A percentile compares a stretch with the other conserved stretches of the same genome.
Evolutionary conservation across 2,113 vertebrate species (phyloP).

Genomic region (Callipepla californica): DNA sequence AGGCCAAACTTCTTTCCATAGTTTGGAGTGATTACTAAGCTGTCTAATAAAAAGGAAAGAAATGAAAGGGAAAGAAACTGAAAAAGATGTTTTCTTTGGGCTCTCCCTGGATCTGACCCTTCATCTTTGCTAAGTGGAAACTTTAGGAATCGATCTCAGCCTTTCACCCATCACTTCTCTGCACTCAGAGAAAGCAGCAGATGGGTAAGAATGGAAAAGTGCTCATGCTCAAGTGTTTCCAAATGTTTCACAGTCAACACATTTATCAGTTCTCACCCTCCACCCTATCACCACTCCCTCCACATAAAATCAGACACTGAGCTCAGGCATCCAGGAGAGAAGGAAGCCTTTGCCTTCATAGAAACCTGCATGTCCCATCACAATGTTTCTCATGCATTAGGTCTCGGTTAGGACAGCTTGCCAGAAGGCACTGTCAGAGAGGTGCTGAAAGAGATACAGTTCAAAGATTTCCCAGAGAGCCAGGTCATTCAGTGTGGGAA

Average conservation of each 20-base stretch:
- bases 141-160: constrained; percentile 27
- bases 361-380: background rate
- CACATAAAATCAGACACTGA: constrained; percentile 25
- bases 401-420: constrained; percentile 46
- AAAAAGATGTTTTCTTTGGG: constrained; percentile 1
- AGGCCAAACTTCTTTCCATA: background rate
- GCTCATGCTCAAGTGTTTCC: constrained; percentile 59
- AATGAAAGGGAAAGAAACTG: background rate
- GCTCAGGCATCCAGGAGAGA: background rate
- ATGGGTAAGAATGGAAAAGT: constrained; percentile 17
- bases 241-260: constrained; percentile 54
- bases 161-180: constrained; percentile 25
- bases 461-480: constrained; percentile 59
- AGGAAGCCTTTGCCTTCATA: background rate
- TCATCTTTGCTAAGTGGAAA: constrained; percentile 33
- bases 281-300: constrained; percentile 51
- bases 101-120: constrained; percentile 32
- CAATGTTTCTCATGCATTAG: background rate
- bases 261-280: constrained; percentile 54
- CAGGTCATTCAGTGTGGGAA: constrained; percentile 62
- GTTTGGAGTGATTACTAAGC: background rate
- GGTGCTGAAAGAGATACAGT: constrained; percentile 55
- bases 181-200: background rate
- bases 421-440: constrained; percentile 55
- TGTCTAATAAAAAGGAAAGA: background rate